A percentile compares a stretch with the other conserved stretches of the same genome.
These are phyloP conservation scores for Steinernema hermaphroditum DNA, from an alignment of 2,888 invertebrate species.

Conservation along the genomic window DNA sequence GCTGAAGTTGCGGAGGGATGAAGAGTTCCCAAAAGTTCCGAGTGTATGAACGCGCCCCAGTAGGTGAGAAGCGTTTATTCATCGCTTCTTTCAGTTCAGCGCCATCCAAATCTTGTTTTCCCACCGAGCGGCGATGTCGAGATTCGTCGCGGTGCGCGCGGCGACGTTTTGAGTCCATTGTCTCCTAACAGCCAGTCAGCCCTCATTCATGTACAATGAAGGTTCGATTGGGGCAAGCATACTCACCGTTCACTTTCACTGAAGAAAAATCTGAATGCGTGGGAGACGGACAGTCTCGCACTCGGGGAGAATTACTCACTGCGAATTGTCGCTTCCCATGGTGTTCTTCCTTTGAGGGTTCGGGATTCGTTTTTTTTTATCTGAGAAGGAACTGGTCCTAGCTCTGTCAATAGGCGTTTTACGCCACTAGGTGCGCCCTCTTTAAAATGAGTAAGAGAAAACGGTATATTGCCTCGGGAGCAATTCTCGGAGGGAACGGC, in stretches of 20 bases:
- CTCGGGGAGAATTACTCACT: constrained; percentile 7
- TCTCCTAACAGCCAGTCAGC: constrained; percentile 26
- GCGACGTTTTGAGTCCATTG: constrained; percentile 31
- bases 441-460: neutral
- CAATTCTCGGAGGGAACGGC: constrained; percentile 16
- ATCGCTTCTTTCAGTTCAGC: constrained; percentile 11
- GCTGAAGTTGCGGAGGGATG: neutral
- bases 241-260: neutral
- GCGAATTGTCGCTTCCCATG: neutral
- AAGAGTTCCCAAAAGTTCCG: neutral
- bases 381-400: no score
- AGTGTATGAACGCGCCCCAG: constrained; percentile 2
- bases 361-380: neutral
- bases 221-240: constrained; percentile 7
- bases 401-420: neutral
- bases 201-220: constrained; percentile 28
- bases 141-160: constrained; percentile 22
- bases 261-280: constrained; percentile 8
- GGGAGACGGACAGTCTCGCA: neutral
- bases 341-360: neutral
- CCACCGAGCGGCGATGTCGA: constrained; percentile 17
- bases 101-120: constrained; percentile 30
- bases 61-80: constrained; percentile 15
- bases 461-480: constrained; percentile 30
- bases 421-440: neutral